These are phyloP conservation scores for Petrosia ficiformis DNA, from an alignment of 37 sponge, comb jelly and placozoan genomes.

Conservation along the genomic window DNA sequence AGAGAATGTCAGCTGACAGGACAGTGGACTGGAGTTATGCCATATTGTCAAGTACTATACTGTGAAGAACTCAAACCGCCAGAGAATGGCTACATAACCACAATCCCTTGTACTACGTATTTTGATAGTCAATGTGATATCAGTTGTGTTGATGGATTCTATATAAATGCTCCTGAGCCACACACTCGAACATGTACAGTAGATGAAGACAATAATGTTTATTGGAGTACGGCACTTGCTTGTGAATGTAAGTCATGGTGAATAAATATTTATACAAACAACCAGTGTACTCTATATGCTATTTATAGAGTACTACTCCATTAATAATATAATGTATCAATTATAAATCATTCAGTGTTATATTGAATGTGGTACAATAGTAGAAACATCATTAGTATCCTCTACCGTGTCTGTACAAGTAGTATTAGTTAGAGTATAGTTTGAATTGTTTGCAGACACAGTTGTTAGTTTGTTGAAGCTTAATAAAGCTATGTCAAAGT, in stretches of 20 bases:
- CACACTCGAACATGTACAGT: neutral
- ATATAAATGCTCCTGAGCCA: neutral
- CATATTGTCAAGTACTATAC: neutral
- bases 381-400: too few species aligned
- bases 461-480: too few species aligned
- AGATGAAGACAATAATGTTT: neutral
- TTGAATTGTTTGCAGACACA: too few species aligned
- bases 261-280: too few species aligned
- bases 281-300: too few species aligned
- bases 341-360: too few species aligned
- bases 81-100: neutral
- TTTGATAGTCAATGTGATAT: neutral
- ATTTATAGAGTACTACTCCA: too few species aligned
- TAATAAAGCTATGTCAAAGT: too few species aligned
- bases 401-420: too few species aligned
- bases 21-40: constrained; percentile 9
- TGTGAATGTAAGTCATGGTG: constrained; percentile 19
- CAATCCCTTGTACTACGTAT: neutral
- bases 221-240: constrained; percentile 1
- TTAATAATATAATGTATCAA: too few species aligned
- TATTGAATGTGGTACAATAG: too few species aligned
- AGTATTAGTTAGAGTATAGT: too few species aligned
- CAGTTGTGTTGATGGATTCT: constrained; percentile 11
- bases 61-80: neutral
- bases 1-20: neutral